Percentiles rank a stretch among this genome's conserved stretches.
Conservation (phyloP, 1,140 invertebrate genomes). For the Drosophila prosaltans region DNA sequence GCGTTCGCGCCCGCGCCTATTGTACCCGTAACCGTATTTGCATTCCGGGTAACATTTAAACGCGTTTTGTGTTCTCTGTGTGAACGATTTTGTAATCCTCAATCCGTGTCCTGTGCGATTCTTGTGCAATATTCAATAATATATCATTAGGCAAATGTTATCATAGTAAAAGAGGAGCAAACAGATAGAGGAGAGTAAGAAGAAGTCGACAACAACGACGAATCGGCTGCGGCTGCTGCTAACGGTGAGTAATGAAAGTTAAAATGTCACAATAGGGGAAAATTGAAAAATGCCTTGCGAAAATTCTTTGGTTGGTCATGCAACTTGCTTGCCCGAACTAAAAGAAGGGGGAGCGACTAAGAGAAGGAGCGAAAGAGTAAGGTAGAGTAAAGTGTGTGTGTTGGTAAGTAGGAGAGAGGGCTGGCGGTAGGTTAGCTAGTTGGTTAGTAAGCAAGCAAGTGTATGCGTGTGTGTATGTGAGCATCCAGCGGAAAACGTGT, state of each 20-base stretch:
- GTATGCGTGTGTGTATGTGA: constrained; percentile 38
- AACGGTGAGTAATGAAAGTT: constrained; percentile 44
- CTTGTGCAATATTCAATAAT: constrained; percentile 10
- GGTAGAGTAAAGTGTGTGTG: not conserved
- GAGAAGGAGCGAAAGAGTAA: not conserved
- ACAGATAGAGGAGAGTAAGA: not conserved
- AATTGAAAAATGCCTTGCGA: constrained; percentile 52
- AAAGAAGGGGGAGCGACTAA: not conserved
- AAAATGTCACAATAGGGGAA: constrained; percentile 31
- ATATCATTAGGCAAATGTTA: constrained; percentile 22
- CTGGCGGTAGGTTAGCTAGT: not conserved
- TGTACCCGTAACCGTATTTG: constrained; percentile 8
- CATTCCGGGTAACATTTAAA: not conserved
- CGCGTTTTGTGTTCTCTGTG: not conserved
- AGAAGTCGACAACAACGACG: constrained; percentile 8
- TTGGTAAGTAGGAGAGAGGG: not conserved
- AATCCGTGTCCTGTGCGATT: no score
- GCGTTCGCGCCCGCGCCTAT: not conserved
- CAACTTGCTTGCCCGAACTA: constrained; percentile 59
- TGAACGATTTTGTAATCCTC: not conserved
- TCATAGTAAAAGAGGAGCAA: constrained; percentile 16
- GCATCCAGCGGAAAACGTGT: constrained; percentile 74
- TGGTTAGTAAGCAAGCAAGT: constrained; percentile 15
- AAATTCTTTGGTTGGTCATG: constrained; percentile 61
- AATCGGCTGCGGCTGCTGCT: constrained; percentile 17